These are phyloP conservation scores for Gallinago jamesoni DNA, from an alignment of 2,113 vertebrate species.

Conservation along the genomic window DNA sequence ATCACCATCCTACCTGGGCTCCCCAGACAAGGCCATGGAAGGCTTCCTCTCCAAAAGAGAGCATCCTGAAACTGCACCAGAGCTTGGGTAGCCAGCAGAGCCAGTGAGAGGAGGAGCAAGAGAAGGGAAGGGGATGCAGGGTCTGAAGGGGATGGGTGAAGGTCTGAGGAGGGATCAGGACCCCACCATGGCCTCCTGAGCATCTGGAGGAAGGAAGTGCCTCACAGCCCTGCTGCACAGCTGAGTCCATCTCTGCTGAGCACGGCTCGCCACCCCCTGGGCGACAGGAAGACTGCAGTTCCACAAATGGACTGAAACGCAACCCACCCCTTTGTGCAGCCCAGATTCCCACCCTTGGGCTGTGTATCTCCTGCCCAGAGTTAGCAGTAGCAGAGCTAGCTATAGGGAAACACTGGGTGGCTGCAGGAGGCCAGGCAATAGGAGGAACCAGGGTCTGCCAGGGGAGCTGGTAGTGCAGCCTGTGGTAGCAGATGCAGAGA, in stretches of 20 bases:
- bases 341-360: neutral
- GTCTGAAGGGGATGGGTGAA: neutral
- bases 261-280: conserved; percentile 40
- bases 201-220: neutral
- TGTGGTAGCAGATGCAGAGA: neutral
- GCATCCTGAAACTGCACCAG: rapidly evolving
- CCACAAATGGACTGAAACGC: rapidly evolving
- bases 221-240: neutral
- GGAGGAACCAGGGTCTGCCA: neutral
- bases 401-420: neutral
- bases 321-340: neutral
- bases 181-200: neutral
- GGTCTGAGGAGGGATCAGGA: neutral
- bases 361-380: neutral
- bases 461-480: neutral
- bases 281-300: neutral
- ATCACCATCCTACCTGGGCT: neutral
- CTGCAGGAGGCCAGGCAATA: neutral
- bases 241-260: neutral
- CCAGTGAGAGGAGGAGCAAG: neutral
- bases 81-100: neutral
- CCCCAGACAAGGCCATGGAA: neutral
- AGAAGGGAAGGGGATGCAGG: neutral
- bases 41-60: neutral
- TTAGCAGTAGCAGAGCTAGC: neutral